These are phyloP conservation scores for Micromesistius poutassou DNA, from an alignment of 2,797 vertebrate genomes.

Conservation along the genomic window DNA sequence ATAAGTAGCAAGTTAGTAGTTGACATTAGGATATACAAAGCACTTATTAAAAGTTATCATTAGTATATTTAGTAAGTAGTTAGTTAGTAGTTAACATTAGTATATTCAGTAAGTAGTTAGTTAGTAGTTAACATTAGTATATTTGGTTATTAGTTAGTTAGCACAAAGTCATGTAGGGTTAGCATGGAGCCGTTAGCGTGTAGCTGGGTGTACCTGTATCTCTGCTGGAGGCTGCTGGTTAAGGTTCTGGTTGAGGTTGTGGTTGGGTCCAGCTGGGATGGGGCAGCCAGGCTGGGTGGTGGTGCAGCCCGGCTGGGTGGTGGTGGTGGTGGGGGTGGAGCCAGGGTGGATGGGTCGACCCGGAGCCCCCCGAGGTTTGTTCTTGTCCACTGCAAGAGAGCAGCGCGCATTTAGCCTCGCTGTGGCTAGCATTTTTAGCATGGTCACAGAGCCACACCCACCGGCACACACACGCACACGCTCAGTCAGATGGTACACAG, in stretches of 20 bases:
- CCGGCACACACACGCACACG: conserved; percentile 13
- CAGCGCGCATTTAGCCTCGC: conserved; percentile 33
- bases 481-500: neutral
- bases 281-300: neutral
- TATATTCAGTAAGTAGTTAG: too few relatives aligned
- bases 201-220: conserved; percentile 35
- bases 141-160: neutral
- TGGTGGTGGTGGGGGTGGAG: conserved; percentile 8
- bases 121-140: too few relatives aligned
- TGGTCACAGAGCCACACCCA: conserved; percentile 27
- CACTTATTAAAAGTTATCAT: too few relatives aligned
- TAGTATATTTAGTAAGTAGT: too few relatives aligned
- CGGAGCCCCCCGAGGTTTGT: conserved; percentile 50
- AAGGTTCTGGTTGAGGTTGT: conserved; percentile 12
- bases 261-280: neutral
- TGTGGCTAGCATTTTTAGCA: conserved; percentile 53
- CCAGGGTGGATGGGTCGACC: conserved; percentile 22
- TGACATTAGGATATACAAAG: too few relatives aligned
- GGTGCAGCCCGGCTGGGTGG: conserved; percentile 19
- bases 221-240: conserved; percentile 30
- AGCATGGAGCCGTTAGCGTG: neutral
- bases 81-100: too few relatives aligned
- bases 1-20: too few relatives aligned
- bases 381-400: conserved; percentile 73
- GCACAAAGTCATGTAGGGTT: neutral